Conservation (phyloP, 1,140 invertebrate genomes). For the Drosophila ironensis region DNA sequence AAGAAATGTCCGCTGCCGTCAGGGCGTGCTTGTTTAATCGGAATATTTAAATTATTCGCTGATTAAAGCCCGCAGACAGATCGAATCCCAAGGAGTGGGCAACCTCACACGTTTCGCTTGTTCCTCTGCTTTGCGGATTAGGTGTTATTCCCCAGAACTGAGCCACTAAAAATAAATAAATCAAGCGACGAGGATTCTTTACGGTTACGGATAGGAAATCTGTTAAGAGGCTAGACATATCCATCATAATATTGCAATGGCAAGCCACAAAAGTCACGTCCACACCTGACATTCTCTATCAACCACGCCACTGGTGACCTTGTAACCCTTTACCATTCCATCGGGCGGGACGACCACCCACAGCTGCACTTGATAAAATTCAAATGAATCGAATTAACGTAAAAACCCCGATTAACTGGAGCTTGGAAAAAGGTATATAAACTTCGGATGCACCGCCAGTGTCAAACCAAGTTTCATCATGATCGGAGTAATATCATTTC, state of each 20-base stretch:
- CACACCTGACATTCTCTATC: not conserved
- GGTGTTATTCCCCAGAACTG: constrained; percentile 55
- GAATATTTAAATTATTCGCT: constrained; percentile 79
- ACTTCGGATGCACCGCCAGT: constrained; percentile 2
- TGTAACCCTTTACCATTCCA: constrained; percentile 47
- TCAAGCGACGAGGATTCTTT: too few relatives aligned
- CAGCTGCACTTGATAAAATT: constrained; percentile 67
- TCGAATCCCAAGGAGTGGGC: constrained; percentile 16
- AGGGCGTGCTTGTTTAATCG: constrained; percentile 65
- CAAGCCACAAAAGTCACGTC: not conserved
- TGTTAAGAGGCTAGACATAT: not conserved
- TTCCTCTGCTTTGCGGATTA: not conserved
- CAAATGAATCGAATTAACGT: constrained; percentile 43
- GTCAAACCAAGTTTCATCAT: constrained; percentile 16
- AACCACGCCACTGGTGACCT: constrained; percentile 29
- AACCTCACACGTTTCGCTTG: not conserved
- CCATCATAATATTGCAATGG: not conserved
- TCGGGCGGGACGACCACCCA: constrained; percentile 55
- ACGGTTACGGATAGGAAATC: not conserved
- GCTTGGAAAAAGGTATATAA: constrained; percentile 43
- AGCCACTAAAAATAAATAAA: too few relatives aligned
- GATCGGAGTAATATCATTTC: constrained; percentile 3
- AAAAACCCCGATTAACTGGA: constrained; percentile 21
- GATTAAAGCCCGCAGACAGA: constrained; percentile 65
- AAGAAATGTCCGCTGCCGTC: constrained; percentile 65